Evolutionary conservation across 1,140 invertebrate species (phyloP).

Genomic region (Monomorium pharaonis): DNA sequence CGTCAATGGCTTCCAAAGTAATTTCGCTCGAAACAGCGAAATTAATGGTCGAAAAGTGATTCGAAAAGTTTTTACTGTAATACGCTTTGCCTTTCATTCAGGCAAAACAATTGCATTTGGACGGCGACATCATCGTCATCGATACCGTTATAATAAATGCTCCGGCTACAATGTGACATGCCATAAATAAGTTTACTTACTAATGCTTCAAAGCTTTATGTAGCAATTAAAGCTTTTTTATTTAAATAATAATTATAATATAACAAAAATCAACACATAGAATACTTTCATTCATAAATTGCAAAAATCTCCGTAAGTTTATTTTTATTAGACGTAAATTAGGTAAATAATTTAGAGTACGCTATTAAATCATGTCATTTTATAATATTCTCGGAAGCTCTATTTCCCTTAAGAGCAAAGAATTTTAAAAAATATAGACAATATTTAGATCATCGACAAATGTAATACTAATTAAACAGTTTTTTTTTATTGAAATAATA

Average conservation of each 20-base stretch:
- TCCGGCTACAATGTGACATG: neutral
- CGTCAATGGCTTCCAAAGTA: neutral
- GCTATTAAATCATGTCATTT: neutral
- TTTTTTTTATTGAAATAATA: neutral
- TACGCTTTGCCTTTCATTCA: neutral
- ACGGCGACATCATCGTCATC: neutral
- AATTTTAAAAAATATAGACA: neutral
- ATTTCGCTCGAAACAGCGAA: slow-evolving; percentile 19
- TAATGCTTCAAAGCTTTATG: too few relatives aligned
- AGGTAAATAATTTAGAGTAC: neutral
- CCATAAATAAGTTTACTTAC: neutral
- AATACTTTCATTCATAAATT: neutral
- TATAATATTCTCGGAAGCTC: neutral
- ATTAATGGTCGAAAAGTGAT: slow-evolving; percentile 5
- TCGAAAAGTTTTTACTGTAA: neutral
- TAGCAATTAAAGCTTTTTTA: neutral
- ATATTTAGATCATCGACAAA: neutral
- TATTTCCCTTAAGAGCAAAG: neutral
- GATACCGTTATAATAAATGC: neutral
- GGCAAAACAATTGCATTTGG: neutral
- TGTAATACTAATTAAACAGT: neutral
- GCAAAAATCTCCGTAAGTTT: neutral
- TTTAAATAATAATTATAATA: neutral
- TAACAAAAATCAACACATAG: neutral
- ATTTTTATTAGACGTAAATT: neutral